These are phyloP conservation scores for Eulithis testata DNA, from an alignment of 2,888 invertebrate species.

Conservation along the genomic window DNA sequence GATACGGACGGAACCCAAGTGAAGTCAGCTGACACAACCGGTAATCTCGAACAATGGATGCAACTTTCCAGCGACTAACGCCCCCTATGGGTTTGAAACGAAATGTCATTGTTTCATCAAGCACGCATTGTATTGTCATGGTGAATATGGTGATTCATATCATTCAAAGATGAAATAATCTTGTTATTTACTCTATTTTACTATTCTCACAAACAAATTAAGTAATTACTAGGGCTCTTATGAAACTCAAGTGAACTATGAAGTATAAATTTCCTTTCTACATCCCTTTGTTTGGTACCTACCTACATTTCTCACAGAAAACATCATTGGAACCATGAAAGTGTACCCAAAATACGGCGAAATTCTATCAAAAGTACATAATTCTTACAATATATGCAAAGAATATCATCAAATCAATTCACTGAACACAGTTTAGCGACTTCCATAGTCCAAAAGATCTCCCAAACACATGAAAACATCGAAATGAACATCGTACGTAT, in stretches of 20 bases:
- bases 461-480: slow-evolving; percentile 51
- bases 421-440: slow-evolving; percentile 34
- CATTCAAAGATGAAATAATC: slow-evolving; percentile 32
- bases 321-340: slow-evolving; percentile 16
- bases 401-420: slow-evolving; percentile 37
- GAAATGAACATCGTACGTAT: slow-evolving; percentile 72
- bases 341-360: slow-evolving; percentile 19
- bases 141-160: slow-evolving; percentile 77
- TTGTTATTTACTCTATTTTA: slow-evolving; percentile 12
- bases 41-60: slow-evolving; percentile 21
- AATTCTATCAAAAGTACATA: slow-evolving; percentile 3
- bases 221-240: not conserved
- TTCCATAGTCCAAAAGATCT: slow-evolving; percentile 14
- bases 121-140: slow-evolving; percentile 78
- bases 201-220: slow-evolving; percentile 9
- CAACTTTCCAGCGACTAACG: slow-evolving; percentile 54
- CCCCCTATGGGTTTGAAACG: slow-evolving; percentile 63
- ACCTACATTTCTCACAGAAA: slow-evolving; percentile 14
- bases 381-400: slow-evolving; percentile 27
- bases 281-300: slow-evolving; percentile 15
- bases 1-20: not conserved
- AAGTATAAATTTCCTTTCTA: not conserved
- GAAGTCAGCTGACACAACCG: slow-evolving; percentile 22
- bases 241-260: slow-evolving; percentile 1
- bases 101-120: slow-evolving; percentile 58